phyloP scores from a whole-genome alignment of 2,113 vertebrate genomes.

The Etheostoma spectabile region DNA sequence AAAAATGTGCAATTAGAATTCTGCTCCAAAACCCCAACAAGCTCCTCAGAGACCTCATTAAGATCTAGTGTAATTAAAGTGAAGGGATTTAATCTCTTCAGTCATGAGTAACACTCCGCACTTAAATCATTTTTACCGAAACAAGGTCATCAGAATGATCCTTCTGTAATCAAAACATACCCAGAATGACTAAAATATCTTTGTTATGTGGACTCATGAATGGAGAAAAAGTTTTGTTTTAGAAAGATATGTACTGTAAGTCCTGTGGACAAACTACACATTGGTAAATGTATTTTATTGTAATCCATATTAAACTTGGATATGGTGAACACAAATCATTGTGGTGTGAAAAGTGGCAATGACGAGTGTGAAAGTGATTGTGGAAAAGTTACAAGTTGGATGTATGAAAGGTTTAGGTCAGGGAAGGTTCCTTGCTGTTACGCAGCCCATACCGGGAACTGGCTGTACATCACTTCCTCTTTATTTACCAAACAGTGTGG shows the following conservation, averaged over 20 bases:
- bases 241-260: constrained; percentile 32
- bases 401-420: neutral
- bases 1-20: neutral
- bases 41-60: constrained; percentile 1
- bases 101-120: neutral
- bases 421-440: constrained; percentile 66
- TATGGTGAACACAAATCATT: neutral
- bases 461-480: constrained; percentile 70
- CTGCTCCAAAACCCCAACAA: constrained; percentile 6
- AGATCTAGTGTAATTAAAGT: constrained; percentile 2
- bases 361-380: constrained; percentile 22
- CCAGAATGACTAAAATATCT: neutral
- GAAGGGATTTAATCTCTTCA: neutral
- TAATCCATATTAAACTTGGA: constrained; percentile 60
- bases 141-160: neutral
- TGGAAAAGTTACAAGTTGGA: constrained; percentile 27
- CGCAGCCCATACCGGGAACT: constrained; percentile 53
- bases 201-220: neutral
- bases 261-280: constrained; percentile 59
- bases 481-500: constrained; percentile 56
- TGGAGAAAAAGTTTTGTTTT: constrained; percentile 20
- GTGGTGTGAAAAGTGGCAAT: constrained; percentile 11
- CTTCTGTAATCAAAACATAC: neutral
- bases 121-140: neutral
- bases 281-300: constrained; percentile 46